Conservation (phyloP, 2,797 vertebrate genomes). For the Hydrophis major region DNA sequence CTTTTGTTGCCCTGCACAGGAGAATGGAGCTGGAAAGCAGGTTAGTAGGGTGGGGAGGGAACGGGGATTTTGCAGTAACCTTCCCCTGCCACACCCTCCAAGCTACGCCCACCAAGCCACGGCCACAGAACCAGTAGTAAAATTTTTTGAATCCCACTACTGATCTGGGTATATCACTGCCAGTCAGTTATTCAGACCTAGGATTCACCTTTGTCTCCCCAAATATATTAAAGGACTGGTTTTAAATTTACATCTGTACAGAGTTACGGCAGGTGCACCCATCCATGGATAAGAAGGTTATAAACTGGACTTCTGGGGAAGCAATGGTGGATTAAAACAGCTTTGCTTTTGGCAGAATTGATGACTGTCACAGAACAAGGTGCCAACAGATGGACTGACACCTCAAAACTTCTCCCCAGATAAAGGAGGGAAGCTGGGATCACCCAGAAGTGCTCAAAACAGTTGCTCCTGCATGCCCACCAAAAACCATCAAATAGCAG, state of each 20-base stretch:
- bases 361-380: background rate
- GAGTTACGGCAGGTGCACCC: no score
- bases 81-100: no score
- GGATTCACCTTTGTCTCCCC: background rate
- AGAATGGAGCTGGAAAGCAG: no score
- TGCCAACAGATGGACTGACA: fast-evolving
- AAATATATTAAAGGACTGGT: background rate
- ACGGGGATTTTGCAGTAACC: no score
- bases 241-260: background rate
- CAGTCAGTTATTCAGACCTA: background rate
- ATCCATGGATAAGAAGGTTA: background rate
- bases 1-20: no score
- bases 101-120: no score
- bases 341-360: background rate
- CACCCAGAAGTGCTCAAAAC: background rate
- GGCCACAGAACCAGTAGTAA: no score
- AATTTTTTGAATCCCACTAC: no score
- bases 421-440: background rate
- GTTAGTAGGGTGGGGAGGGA: no score
- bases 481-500: background rate
- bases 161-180: background rate
- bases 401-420: background rate
- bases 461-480: background rate
- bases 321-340: background rate
- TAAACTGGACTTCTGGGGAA: background rate